Evolutionary conservation across 2,113 vertebrate species (phyloP), one percentile per base, ranked within the genome.

Genomic region (Charina bottae): DNA sequence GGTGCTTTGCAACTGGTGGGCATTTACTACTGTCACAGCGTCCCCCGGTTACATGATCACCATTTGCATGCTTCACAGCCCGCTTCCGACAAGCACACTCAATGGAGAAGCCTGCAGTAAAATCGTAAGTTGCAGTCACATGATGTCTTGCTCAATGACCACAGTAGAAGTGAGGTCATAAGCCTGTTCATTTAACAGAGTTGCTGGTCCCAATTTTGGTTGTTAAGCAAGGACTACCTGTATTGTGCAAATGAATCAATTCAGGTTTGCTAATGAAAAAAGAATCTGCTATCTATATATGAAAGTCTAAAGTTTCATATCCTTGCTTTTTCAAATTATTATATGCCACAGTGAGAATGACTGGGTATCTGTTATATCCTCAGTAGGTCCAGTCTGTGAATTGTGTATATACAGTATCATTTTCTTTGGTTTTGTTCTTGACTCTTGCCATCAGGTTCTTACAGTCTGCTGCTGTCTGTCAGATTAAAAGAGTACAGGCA

Each of bases 401-500:
- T 95, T 94, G 90, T 90, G 49, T 83, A 53, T 93, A 26, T 89
- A n/a, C n/a, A n/a, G n/a, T n/a, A 42, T 94, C 93, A 96, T 83
- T 33, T 49, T 33, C 28, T 68, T 72, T 33, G 13, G 6, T 54
- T 85, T n/a, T 85, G 6, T 54, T 54, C 26, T 97, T 96, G 96
- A 96, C 88, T 93, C 90, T 94, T 83, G 94, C 95, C 96, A 97
- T 91, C 46, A 95, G 90, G 54, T 92, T 97, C 97, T 97, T 96
- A 95, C 95, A 97, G 95, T 97, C 97, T 97, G 95, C 93, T 97
- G 97, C 95, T 97, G 96, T 94, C 93, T 97, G 93, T 96, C 94
- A 94, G 96, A 97, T 97, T 97, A 97, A 96, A 97, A 96, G 93
- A 97, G 96, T 83, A 83, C 93, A 97, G 93, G 94, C 95, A 96